These are phyloP conservation scores for Chelonus formosanus DNA, from an alignment of 2,888 invertebrate species.

Conservation along the genomic window DNA sequence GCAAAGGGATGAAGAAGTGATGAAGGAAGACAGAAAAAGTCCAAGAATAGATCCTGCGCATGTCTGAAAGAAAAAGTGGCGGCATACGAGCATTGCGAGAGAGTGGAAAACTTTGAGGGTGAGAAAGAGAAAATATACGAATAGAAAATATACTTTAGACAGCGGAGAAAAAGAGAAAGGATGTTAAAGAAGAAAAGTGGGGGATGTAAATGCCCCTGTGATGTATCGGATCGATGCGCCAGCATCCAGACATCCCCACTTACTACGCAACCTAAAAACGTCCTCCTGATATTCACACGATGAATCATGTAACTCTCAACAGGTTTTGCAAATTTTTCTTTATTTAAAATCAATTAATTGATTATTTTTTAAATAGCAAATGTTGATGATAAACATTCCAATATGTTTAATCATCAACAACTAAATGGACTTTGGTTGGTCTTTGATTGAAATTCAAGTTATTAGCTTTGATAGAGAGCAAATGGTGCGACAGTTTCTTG, in stretches of 20 bases:
- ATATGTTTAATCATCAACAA: too few species aligned
- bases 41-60: constrained; percentile 39
- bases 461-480: constrained; percentile 14
- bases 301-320: constrained; percentile 36
- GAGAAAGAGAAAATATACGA: constrained; percentile 20
- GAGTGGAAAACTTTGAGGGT: constrained; percentile 16
- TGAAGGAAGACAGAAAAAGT: constrained; percentile 26
- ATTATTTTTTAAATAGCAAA: too few species aligned
- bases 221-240: constrained; percentile 66
- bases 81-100: constrained; percentile 39
- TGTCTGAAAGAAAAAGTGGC: constrained; percentile 37
- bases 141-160: constrained; percentile 12
- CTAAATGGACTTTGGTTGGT: too few species aligned
- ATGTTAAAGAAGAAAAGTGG: constrained; percentile 48
- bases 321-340: too few species aligned
- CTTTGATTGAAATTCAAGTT: too few species aligned
- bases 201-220: constrained; percentile 65
- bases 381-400: too few species aligned
- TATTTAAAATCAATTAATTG: too few species aligned
- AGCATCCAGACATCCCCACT: constrained; percentile 61
- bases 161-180: constrained; percentile 34
- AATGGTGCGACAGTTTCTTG: constrained; percentile 24
- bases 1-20: constrained; percentile 36
- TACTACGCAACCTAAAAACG: constrained; percentile 65
- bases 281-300: constrained; percentile 47